Percentiles rank a stretch among this genome's conserved stretches.
phyloP scores from a whole-genome alignment of 2,113 vertebrate genomes.

The Octodon degus region DNA sequence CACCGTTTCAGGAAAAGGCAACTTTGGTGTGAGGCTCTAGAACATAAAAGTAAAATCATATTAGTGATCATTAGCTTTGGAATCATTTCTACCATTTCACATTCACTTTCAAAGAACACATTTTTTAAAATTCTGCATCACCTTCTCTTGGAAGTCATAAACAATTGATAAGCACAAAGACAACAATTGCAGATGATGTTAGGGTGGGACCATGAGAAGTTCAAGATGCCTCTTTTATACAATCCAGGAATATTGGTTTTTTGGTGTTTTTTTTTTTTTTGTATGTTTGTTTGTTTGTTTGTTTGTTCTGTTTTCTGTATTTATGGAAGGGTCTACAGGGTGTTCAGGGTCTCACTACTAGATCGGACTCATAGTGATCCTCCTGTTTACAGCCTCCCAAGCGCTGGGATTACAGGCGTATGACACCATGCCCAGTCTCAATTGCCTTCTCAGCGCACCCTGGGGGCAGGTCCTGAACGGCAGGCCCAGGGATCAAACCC shows the following conservation, averaged over 20 bases:
- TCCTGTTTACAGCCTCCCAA: too few species aligned
- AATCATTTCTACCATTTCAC: not conserved
- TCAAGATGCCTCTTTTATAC: not conserved
- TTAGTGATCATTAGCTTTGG: not conserved
- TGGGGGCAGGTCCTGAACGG: too few species aligned
- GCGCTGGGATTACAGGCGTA: too few species aligned
- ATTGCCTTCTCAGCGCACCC: too few species aligned
- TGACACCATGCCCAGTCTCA: too few species aligned
- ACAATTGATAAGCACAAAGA: not conserved
- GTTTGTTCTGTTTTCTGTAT: too few species aligned
- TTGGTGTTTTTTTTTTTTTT: too few species aligned
- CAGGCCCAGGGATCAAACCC: too few species aligned
- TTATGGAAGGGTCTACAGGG: too few species aligned
- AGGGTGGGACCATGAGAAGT: not conserved
- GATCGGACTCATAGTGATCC: too few species aligned
- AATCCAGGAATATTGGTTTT: not conserved
- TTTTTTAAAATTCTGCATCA: not conserved
- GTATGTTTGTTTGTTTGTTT: too few species aligned
- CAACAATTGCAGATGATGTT: not conserved
- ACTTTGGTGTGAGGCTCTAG: not conserved
- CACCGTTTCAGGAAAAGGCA: not conserved
- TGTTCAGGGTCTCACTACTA: too few species aligned
- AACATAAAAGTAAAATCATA: not conserved
- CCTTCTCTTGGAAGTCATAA: not conserved
- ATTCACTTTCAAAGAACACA: not conserved